Evolutionary conservation across 2,113 vertebrate species (phyloP).

Genomic region (Rissa tridactyla): DNA sequence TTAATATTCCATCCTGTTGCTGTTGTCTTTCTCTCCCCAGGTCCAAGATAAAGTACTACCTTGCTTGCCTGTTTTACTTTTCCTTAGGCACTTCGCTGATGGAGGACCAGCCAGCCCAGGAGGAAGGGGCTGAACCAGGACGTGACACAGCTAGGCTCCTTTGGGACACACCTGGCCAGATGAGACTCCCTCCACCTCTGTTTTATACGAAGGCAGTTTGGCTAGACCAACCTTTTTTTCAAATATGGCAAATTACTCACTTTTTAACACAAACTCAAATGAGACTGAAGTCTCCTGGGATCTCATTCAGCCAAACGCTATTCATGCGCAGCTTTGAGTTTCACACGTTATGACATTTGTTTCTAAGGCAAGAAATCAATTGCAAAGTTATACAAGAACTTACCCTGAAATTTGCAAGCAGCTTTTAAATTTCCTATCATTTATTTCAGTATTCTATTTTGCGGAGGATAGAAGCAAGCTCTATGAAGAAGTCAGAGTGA

Average conservation of each 20-base stretch:
- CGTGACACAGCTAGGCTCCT: background rate
- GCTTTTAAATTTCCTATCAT: background rate
- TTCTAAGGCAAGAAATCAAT: conserved; percentile 5
- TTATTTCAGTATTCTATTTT: background rate
- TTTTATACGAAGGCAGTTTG: background rate
- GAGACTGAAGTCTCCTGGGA: background rate
- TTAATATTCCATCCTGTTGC: background rate
- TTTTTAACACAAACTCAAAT: background rate
- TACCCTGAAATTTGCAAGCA: background rate
- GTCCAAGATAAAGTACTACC: background rate
- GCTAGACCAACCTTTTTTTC: background rate
- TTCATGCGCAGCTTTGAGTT: background rate
- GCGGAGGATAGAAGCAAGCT: background rate
- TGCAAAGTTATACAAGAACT: background rate
- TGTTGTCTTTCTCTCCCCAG: background rate
- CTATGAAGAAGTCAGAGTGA: background rate
- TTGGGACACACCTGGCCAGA: background rate
- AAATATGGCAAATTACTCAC: background rate
- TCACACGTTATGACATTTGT: background rate
- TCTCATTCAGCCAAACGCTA: background rate
- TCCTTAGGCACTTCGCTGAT: accelerated
- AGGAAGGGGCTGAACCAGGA: background rate
- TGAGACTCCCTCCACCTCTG: background rate
- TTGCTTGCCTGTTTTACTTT: background rate
- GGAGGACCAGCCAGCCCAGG: background rate